Evolutionary conservation across 2,888 invertebrate species (phyloP), one percentile per base, ranked within the genome.

Genomic region (Cactoblastis cactorum): DNA sequence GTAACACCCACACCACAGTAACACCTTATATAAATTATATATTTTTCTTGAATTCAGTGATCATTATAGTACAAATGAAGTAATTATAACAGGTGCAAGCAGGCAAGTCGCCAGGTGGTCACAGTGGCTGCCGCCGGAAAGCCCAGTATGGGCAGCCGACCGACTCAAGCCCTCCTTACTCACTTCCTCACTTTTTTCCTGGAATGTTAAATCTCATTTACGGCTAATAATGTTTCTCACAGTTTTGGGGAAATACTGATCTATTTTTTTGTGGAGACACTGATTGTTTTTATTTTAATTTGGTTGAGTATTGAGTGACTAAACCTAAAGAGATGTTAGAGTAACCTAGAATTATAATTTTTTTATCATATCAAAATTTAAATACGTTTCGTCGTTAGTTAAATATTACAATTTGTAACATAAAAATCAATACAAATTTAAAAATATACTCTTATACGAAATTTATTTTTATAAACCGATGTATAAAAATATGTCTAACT

Each of bases 121-220:
- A 52, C 50, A 55, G 57, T 41, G 51, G 45, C 52, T 54, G 59
- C 52, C 62, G 71, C 84, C 87, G 87, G 86, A 87, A 83, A 78
- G 78, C 69, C 65, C 58, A 64, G 68, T 67, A 62, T 69, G 73
- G 51, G 55, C 81, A 83, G 66, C 78, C 80, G 67, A 81, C 77
- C 86, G 84, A 64, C 65, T 69, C 78, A 35, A 17, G 71, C 64
- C 67, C 65, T 75, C 76, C 75, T 75, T 74, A 77, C 79, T 85
- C 84, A 86, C 86, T 88, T 87, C 87, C 88, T 84, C 67, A 61
- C 56, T 67, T 71, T 74, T 75, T 74, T 68, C 65, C 59, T 54
- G 58, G 63, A 73, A 69, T 74, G 71, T 68, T 63, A 67, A 74
- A 71, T 72, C 62, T 67, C 66, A 74, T 77, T 76, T 62, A 71